Base-by-base conservation (phyloP, 2,888 invertebrate species). In the Yponomeuta cagnagella region DNA sequence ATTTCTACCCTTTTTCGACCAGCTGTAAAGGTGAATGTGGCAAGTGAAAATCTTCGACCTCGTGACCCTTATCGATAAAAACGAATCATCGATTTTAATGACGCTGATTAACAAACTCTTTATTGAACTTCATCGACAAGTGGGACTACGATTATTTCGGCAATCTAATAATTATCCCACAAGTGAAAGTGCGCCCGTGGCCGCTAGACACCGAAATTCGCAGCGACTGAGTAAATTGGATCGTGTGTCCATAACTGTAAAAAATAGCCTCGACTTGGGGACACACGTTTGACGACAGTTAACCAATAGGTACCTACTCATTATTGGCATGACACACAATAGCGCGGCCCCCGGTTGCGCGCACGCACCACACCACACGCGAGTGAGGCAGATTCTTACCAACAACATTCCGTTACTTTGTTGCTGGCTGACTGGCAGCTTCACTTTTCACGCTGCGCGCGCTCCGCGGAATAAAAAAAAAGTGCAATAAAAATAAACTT, bases 351-450 rank as follows among this genome's bases (percentile, higher is more conserved):
- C 48, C 6, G 43, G n/a, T 31, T 67, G 67, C 58, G 70, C 66
- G 63, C 70, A 58, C 72, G 64, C 70, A 68, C 63, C 30, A 65
- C 70, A 68, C 65, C 30, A 12, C 48, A 63, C 48, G 58, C 69
- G 63, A n/a, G 48, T 31, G 10, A 31, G 48, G 6, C 31, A 23
- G 31, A 58, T 58, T 69, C 69, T 69, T 69, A 80, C 77, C 79
- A 76, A 76, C 74, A 80, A 81, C 86, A 84, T 86, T 86, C 90
- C 88, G 90, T 87, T 89, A 89, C 80, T 82, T 78, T 81, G 78
- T 75, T 76, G 76, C 77, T 72, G 74, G 69, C 68, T 15, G 72
- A 72, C 75, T 73, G 73, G 76, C 70, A 77, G 80, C 82, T 82
- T 85, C 83, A 86, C 86, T 85, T 86, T 85, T 82, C 78, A 78